Base-by-base conservation (phyloP, 2,113 vertebrate genomes). In the Ciconia boyciana region DNA sequence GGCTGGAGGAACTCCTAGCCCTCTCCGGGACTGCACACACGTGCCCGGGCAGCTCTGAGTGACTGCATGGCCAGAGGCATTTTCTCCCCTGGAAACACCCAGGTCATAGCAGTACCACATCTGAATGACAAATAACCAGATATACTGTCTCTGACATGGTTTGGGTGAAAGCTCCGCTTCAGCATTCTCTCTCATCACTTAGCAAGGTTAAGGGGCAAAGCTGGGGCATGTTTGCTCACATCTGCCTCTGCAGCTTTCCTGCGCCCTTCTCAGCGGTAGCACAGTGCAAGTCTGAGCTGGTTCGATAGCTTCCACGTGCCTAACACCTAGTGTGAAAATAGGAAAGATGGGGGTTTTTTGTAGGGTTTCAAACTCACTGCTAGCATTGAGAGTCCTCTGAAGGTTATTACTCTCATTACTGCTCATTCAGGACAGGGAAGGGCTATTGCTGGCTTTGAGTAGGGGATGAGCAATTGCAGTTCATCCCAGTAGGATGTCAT, bases 51-150 rank as follows among this genome's bases (percentile, higher is more conserved):
- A 79, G n/a, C 34, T 57, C 48, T 1, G 6, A 28, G 36, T 1
- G 0, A 16, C 31, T 5, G 55, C 25, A 14, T 1, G 2, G 69
- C 62, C 0, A 0, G 55, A 22, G 68, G 46, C 22, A 4, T 78
- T 55, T 72, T 25, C 17, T 57, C 13, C 55, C 70, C 60, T 57
- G 48, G 48, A 25, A 49, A 29, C 21, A 26, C 29, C 13, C 60
- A 6, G 43, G 43, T 52, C 82, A 48, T 43, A 64, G 71, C n/a
- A 78, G 43, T 4, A 7, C 29, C 5, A 5, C 4, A 8, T 10
- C 32, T 10, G 36, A 24, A 48, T 25, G 36, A 57, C 72, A 46
- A 83, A 41, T 22, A 62, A 32, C 6, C 49, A 52, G 84, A 65
- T 75, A 58, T 32, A 15, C 26, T 1, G 0, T 36, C 61, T 25